phyloP scores from a whole-genome alignment of 30 jellyfish, hydroid and myxozoan species.

The Aurelia sp. region DNA sequence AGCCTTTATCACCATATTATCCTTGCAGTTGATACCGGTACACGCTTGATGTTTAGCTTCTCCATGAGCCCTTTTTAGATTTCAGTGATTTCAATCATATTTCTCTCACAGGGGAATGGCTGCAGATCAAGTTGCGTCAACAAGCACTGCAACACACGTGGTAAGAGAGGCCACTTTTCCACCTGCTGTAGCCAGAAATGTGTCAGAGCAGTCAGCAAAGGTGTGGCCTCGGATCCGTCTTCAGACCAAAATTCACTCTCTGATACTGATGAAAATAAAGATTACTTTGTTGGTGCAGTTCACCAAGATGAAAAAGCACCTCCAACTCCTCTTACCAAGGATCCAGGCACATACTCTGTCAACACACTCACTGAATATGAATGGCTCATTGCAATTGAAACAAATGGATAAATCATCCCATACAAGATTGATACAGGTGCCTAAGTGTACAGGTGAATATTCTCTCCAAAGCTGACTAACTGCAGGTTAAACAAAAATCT shows the following conservation, averaged over 20 bases:
- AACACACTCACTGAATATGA: constrained; percentile 19
- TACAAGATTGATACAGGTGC: constrained; percentile 66
- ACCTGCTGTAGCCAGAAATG: constrained; percentile 50
- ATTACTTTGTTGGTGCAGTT: constrained; percentile 47
- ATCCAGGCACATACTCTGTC: neutral
- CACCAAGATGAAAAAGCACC: constrained; percentile 23
- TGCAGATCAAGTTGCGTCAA: no score
- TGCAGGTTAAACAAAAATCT: neutral
- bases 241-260: constrained; percentile 20
- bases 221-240: constrained; percentile 18
- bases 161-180: constrained; percentile 51
- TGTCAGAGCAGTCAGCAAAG: constrained; percentile 27
- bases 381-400: constrained; percentile 11
- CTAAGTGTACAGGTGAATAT: constrained; percentile 51
- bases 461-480: neutral
- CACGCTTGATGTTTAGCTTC: no score
- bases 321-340: neutral
- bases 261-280: constrained; percentile 30
- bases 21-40: no score
- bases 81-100: no score
- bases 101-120: no score
- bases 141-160: constrained; percentile 46
- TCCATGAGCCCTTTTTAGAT: no score
- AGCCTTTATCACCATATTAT: no score
- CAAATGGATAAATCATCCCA: constrained; percentile 29